Conservation (phyloP, 2,797 vertebrate species). For the Philypnodon macrostomus region DNA sequence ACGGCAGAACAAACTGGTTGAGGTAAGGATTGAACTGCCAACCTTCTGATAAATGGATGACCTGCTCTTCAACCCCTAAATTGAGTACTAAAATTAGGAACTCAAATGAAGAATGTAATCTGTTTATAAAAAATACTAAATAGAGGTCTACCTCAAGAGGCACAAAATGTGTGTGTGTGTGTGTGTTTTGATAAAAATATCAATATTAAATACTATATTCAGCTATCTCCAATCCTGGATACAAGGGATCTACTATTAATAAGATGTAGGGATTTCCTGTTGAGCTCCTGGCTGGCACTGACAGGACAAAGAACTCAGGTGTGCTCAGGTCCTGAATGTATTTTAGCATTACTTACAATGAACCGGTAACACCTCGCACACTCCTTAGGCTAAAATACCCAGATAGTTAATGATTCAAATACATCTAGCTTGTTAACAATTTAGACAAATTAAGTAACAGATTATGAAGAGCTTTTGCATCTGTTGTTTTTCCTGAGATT, state of each 20-base stretch:
- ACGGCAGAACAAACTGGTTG: too few relatives aligned
- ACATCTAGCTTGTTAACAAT: constrained; percentile 14
- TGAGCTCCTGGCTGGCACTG: constrained; percentile 56
- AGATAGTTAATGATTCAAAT: neutral
- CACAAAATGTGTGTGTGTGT: too few relatives aligned
- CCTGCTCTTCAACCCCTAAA: too few relatives aligned
- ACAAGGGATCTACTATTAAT: constrained; percentile 74
- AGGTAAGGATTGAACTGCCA: too few relatives aligned
- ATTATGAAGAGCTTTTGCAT: constrained; percentile 41
- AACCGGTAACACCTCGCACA: constrained; percentile 33
- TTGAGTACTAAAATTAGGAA: too few relatives aligned
- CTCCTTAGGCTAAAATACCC: too few relatives aligned
- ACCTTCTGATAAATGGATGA: too few relatives aligned
- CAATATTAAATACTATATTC: too few relatives aligned
- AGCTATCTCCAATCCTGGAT: constrained; percentile 58
- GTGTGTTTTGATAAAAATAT: too few relatives aligned
- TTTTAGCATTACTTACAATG: constrained; percentile 36
- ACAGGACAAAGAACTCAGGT: constrained; percentile 56
- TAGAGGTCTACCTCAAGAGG: too few relatives aligned
- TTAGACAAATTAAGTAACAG: constrained; percentile 25
- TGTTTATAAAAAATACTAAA: too few relatives aligned
- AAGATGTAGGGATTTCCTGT: constrained; percentile 69
- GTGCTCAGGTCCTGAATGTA: constrained; percentile 46
- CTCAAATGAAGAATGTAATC: too few relatives aligned
- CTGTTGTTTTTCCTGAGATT: constrained; percentile 63